These are phyloP conservation scores for Apaloderma vittatum DNA, from an alignment of 2,113 vertebrate species.

Conservation along the genomic window DNA sequence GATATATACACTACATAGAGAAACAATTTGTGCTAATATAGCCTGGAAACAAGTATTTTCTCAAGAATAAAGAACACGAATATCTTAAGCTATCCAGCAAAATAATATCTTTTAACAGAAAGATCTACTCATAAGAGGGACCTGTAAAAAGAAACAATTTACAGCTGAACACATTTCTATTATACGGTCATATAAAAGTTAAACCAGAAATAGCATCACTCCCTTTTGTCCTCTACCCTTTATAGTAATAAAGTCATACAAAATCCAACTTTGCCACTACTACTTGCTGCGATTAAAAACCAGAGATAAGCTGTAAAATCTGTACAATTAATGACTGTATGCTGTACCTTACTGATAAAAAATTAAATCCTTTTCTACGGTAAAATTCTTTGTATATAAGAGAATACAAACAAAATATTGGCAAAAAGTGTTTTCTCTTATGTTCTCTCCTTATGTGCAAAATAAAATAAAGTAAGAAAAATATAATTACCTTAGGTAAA, in stretches of 20 bases:
- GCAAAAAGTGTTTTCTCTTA: not conserved
- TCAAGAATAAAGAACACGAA: not conserved
- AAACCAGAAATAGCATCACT: not conserved
- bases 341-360: not conserved
- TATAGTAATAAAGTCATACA: not conserved
- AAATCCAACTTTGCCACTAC: not conserved
- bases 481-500: not conserved
- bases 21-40: not conserved
- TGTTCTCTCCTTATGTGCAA: not conserved
- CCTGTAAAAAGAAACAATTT: not conserved
- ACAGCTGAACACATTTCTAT: not conserved
- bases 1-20: not conserved
- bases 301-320: not conserved
- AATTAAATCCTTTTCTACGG: rapidly evolving
- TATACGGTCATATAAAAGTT: not conserved
- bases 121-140: not conserved
- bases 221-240: not conserved
- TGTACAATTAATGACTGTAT: not conserved
- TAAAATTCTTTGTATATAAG: not conserved
- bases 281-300: not conserved
- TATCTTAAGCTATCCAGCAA: not conserved
- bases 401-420: not conserved
- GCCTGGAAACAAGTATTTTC: constrained; percentile 13
- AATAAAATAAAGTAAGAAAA: not conserved
- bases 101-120: not conserved